Conservation (phyloP, 2,113 vertebrate species). For the Semnopithecus entellus region DNA sequence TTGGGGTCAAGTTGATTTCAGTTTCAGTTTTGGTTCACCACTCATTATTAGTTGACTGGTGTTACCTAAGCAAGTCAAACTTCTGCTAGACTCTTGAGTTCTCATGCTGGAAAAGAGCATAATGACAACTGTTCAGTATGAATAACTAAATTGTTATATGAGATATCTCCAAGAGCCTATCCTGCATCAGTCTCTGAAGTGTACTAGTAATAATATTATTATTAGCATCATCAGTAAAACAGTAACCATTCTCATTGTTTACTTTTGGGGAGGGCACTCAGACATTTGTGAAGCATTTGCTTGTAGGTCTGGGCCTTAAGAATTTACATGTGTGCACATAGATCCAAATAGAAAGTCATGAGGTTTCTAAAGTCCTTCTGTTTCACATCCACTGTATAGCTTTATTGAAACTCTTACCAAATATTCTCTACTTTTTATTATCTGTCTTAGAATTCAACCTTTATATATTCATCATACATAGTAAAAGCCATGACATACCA, state of each 20-base stretch:
- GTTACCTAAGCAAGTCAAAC: neutral
- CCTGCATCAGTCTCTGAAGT: neutral
- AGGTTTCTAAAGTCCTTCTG: neutral
- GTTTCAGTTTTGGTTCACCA: neutral
- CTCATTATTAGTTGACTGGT: neutral
- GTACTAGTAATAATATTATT: neutral
- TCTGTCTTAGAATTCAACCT: neutral
- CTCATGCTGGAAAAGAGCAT: neutral
- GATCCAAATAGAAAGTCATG: neutral
- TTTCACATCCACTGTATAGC: neutral
- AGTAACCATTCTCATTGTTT: neutral
- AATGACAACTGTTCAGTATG: neutral
- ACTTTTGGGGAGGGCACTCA: neutral
- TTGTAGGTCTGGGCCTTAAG: fast-evolving
- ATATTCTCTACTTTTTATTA: neutral
- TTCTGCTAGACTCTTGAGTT: neutral
- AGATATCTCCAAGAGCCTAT: neutral
- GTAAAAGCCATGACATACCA: neutral
- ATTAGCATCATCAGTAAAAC: neutral
- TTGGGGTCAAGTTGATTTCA: neutral
- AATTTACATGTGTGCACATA: neutral
- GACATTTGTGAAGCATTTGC: neutral
- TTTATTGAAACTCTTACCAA: neutral
- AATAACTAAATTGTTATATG: neutral
- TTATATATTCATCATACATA: neutral